phyloP scores from a whole-genome alignment of 2,888 invertebrate genomes.

The Drosophila macrospina region DNA sequence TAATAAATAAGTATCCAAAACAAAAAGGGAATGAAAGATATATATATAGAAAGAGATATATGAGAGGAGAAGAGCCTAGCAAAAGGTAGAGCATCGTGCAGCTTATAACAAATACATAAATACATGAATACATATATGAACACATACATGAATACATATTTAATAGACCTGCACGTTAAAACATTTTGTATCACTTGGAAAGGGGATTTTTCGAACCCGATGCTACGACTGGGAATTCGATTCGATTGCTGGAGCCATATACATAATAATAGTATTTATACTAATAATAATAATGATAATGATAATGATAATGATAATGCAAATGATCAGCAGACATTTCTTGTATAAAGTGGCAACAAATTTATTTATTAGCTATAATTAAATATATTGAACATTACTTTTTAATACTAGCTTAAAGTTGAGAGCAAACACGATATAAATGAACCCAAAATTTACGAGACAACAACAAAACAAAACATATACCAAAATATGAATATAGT shows the following conservation, averaged over 20 bases:
- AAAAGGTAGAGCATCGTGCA: constrained; percentile 42
- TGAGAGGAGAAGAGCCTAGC: constrained; percentile 24
- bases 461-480: constrained; percentile 19
- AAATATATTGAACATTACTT: constrained; percentile 75
- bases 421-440: constrained; percentile 45
- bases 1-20: constrained; percentile 42
- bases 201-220: constrained; percentile 18
- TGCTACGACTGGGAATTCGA: constrained; percentile 25
- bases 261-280: constrained; percentile 20
- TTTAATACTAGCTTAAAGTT: constrained; percentile 76
- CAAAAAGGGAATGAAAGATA: constrained; percentile 6
- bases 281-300: constrained; percentile 22
- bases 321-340: constrained; percentile 60
- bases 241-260: constrained; percentile 32
- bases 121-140: constrained; percentile 36
- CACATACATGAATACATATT: constrained; percentile 37
- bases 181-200: constrained; percentile 32
- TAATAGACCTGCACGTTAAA: constrained; percentile 53
- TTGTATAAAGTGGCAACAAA: constrained; percentile 70
- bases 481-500: constrained; percentile 31
- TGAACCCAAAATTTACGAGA: constrained; percentile 1
- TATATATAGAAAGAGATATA: constrained; percentile 11
- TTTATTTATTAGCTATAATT: constrained; percentile 74
- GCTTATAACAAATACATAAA: constrained; percentile 42
- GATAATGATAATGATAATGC: constrained; percentile 24